Evolutionary conservation across 2,797 vertebrate species (phyloP).

Genomic region (Austrolebias charrua): DNA sequence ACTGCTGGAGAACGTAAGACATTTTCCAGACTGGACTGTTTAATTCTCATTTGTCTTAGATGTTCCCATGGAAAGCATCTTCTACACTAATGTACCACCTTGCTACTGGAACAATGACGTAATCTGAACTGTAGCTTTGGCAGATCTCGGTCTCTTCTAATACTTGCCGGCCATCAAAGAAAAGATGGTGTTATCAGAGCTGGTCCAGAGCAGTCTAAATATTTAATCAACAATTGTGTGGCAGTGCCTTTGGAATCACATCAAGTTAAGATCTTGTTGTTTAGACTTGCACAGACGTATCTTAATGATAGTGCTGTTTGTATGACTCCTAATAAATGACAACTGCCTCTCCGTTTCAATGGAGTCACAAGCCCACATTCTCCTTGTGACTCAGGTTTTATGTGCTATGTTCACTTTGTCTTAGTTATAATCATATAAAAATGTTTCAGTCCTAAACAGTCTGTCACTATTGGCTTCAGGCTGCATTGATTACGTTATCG

Average conservation of each 20-base stretch:
- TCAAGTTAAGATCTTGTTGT: too few species aligned
- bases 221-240: too few species aligned
- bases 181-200: too few species aligned
- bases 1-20: slow-evolving; percentile 1
- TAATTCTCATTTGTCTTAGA: not conserved
- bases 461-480: not conserved
- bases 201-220: too few species aligned
- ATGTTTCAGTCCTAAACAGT: slow-evolving; percentile 1
- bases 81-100: too few species aligned
- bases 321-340: not conserved
- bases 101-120: too few species aligned
- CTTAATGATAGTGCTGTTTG: too few species aligned
- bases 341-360: not conserved
- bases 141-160: too few species aligned
- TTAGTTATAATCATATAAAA: not conserved
- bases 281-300: too few species aligned
- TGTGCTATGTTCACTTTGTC: not conserved
- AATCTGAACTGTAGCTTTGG: too few species aligned
- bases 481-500: not conserved
- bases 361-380: not conserved
- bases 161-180: too few species aligned
- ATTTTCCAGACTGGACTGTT: not conserved
- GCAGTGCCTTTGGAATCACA: not conserved
- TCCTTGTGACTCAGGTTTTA: not conserved
- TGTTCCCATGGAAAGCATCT: not conserved